These are phyloP conservation scores for Hydropsyche tenuis DNA, from an alignment of 1,140 invertebrate species.

Conservation along the genomic window DNA sequence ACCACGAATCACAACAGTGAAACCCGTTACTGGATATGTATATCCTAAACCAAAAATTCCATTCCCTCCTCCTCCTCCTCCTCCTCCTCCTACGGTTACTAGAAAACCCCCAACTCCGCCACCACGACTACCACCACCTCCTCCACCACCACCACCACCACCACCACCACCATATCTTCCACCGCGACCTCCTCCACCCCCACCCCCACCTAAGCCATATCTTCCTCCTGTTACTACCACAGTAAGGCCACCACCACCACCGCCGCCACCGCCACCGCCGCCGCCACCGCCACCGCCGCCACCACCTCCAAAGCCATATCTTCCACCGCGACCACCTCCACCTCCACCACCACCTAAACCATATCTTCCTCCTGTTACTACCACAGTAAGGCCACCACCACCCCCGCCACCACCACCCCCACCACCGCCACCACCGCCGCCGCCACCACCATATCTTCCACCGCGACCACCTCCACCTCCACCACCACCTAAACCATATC, in stretches of 20 bases:
- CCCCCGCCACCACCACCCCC: slow-evolving; percentile 40
- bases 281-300: slow-evolving; percentile 38
- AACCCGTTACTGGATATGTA: slow-evolving; percentile 12
- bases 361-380: slow-evolving; percentile 39
- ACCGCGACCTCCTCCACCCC: slow-evolving; percentile 41
- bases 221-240: slow-evolving; percentile 19
- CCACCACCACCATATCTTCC: slow-evolving; percentile 10
- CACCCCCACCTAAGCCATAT: slow-evolving; percentile 27
- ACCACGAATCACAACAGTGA: neutral
- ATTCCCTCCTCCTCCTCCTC: too few species aligned
- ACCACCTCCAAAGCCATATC: slow-evolving; percentile 26
- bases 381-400: slow-evolving; percentile 10
- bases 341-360: slow-evolving; percentile 41
- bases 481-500: slow-evolving; percentile 30
- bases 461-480: slow-evolving; percentile 42
- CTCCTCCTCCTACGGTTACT: neutral
- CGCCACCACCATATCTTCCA: slow-evolving; percentile 39
- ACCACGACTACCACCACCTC: slow-evolving; percentile 26
- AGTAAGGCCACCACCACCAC: slow-evolving; percentile 42
- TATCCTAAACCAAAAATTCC: slow-evolving; percentile 29
- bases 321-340: slow-evolving; percentile 23
- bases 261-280: slow-evolving; percentile 35
- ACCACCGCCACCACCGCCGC: slow-evolving; percentile 17
- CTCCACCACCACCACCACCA: slow-evolving; percentile 22
- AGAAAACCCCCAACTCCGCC: slow-evolving; percentile 21